Evolutionary conservation across 2,797 vertebrate genomes (phyloP).

Genomic region (Xenops minutus): DNA sequence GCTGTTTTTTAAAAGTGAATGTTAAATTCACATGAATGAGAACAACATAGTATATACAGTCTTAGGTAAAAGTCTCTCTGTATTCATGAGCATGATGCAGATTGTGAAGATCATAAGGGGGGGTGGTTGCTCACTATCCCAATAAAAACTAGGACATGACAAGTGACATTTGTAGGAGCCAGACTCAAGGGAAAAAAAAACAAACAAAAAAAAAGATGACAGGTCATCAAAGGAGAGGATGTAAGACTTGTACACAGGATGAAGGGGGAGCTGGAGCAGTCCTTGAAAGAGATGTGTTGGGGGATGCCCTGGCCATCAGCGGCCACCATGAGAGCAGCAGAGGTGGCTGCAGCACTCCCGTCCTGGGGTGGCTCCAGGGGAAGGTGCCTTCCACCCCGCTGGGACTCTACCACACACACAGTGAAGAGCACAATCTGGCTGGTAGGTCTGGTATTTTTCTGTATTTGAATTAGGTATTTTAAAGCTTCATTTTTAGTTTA

Average conservation of each 20-base stretch:
- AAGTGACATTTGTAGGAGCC: fast-evolving
- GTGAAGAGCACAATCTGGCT: not conserved
- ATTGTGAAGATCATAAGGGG: not conserved
- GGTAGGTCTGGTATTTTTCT: not conserved
- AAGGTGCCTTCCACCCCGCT: not conserved
- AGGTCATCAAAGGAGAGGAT: not conserved
- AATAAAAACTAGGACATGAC: not conserved
- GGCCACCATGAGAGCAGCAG: not conserved
- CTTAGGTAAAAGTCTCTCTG: not conserved
- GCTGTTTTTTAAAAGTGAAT: not conserved
- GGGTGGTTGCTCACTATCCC: not conserved
- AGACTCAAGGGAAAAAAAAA: not conserved
- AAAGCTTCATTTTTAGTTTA: not conserved
- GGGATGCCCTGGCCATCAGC: not conserved
- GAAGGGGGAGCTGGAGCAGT: not conserved
- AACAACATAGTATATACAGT: not conserved
- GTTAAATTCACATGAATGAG: not conserved
- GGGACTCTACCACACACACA: too few relatives aligned
- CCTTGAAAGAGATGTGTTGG: not conserved
- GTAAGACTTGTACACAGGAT: not conserved
- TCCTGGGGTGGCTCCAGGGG: not conserved
- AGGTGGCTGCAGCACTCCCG: fast-evolving
- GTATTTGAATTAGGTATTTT: not conserved
- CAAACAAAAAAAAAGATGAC: not conserved
- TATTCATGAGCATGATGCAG: not conserved